Base-by-base conservation (phyloP, 2,888 invertebrate species). In the Scrobipalpa costella region DNA sequence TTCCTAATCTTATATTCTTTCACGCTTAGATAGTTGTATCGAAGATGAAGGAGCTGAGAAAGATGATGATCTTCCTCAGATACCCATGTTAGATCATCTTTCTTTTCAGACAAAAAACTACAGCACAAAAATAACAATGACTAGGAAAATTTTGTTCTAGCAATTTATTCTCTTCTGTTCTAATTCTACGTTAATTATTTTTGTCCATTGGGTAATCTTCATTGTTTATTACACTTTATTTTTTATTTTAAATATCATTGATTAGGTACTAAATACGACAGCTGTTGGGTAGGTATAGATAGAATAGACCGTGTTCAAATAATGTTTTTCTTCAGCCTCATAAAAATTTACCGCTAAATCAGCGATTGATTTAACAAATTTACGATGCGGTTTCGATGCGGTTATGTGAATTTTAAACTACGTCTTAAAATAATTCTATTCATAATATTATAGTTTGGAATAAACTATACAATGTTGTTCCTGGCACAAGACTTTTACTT, bases 341-440 rank as follows among this genome's bases (percentile, higher is more conserved):
- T 63, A 63, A 63, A 59, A 58, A n/a, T 21, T 58, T 57, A 63
- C 55, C 49, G 63, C 44, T 49, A 58, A 58, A 63, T 52, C 50
- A 59, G 21, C 36, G 63, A 63, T 57, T 50, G 40, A 49, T 63
- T 63, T 38, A 52, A 21, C 27, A 50, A 50, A 50, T 55, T 55
- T 55, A 55, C 55, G 55, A 55, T 7, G 33, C n/a, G 15, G n/a
- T 55, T 52, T 13, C 33, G 34, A 34, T 27, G 34, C 13, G 13
- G 52, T n/a, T 55, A 34, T 33, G 55, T 34, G 15, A 55, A 34
- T 55, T 55, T 34, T 34, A 55, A 34, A 33, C 55, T n/a, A 55
- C 55, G 15, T 33, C 27, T 11, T 55, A 34, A 52, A 49, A 49
- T 19, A 33, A 34, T 49, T 55, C 55, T 34, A 55, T 55, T 15